These are phyloP conservation scores for Protonibea diacanthus DNA, from an alignment of 2,797 vertebrate species.

Conservation along the genomic window DNA sequence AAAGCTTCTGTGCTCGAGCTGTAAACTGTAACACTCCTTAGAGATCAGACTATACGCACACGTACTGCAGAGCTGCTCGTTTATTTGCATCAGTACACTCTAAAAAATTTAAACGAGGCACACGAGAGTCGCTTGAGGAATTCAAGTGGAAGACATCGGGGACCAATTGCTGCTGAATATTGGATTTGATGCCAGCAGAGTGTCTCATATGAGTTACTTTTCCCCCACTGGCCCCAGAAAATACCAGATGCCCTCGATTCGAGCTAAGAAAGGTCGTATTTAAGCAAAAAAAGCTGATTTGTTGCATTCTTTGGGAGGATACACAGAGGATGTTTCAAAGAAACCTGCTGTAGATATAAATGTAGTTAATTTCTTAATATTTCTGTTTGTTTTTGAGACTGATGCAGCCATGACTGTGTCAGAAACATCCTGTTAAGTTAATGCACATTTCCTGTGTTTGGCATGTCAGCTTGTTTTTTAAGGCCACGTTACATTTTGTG, in stretches of 20 bases:
- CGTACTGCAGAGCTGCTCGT: background rate
- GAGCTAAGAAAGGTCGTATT: background rate
- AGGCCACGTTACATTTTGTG: background rate
- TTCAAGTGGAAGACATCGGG: background rate
- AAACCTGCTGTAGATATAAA: background rate
- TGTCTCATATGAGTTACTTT: constrained; percentile 24
- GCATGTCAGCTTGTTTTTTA: background rate
- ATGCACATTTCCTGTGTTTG: constrained; percentile 8
- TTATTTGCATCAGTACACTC: constrained; percentile 9
- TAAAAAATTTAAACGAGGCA: constrained; percentile 5
- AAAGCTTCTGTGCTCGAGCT: constrained; percentile 22
- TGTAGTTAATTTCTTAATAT: background rate
- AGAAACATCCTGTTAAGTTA: background rate
- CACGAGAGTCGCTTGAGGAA: background rate
- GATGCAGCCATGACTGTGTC: background rate
- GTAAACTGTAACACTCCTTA: constrained; percentile 1
- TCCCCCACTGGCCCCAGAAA: constrained; percentile 18
- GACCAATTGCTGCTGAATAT: background rate
- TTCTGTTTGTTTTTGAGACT: background rate
- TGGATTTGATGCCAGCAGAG: background rate
- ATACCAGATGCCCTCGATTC: constrained; percentile 1
- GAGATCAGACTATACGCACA: background rate
- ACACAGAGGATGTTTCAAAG: background rate
- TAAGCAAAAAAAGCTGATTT: background rate
- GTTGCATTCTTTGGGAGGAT: background rate